These are phyloP conservation scores for Pungitius pungitius DNA, from an alignment of 2,113 vertebrate genomes.

Conservation along the genomic window DNA sequence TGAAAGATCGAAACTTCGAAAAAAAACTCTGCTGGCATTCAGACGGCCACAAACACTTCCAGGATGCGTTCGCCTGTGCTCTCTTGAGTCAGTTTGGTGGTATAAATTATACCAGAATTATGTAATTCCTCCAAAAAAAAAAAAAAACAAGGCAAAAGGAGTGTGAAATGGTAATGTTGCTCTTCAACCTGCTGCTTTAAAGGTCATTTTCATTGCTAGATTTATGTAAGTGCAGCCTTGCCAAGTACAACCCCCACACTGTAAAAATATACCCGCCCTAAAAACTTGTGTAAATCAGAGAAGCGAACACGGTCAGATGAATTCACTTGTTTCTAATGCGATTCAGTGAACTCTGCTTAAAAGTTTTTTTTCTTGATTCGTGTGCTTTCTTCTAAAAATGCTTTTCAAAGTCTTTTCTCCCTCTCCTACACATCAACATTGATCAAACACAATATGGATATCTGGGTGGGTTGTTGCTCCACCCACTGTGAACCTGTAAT, in stretches of 20 bases:
- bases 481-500: neutral
- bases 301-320: conserved; percentile 5
- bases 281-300: neutral
- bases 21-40: conserved; percentile 25
- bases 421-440: neutral
- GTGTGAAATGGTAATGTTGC: neutral
- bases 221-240: conserved; percentile 17
- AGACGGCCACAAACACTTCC: neutral
- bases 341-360: conserved; percentile 13
- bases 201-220: conserved; percentile 14
- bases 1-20: conserved; percentile 16
- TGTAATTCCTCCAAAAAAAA: neutral
- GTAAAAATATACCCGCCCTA: conserved; percentile 21
- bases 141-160: too few relatives aligned
- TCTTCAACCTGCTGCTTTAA: conserved; percentile 8
- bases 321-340: conserved; percentile 13
- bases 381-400: neutral
- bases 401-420: neutral
- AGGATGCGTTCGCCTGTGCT: conserved; percentile 7
- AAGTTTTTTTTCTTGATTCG: conserved; percentile 4
- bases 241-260: conserved; percentile 27
- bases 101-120: conserved; percentile 3
- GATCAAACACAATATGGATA: neutral
- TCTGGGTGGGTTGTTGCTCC: neutral
- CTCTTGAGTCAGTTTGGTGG: neutral